Conservation (phyloP, 2,113 vertebrate genomes). For the Daphoenositta chrysoptera region DNA sequence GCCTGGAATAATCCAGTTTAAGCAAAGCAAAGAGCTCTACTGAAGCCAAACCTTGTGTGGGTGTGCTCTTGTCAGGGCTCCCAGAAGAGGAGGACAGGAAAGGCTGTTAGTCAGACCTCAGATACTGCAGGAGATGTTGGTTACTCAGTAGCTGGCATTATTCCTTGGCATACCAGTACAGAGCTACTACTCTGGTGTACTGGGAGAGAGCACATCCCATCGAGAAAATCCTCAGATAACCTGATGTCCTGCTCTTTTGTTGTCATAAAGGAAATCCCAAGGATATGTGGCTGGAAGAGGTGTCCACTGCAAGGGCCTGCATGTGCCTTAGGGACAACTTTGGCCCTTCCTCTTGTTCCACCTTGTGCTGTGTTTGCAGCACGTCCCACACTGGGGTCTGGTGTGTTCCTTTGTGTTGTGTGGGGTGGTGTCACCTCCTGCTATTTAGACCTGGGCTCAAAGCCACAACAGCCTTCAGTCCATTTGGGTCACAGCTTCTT, state of each 20-base stretch:
- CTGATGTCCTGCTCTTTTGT: background rate
- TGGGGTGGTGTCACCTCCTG: background rate
- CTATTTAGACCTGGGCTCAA: background rate
- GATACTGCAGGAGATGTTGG: background rate
- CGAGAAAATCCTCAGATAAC: background rate
- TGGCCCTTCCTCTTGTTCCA: background rate
- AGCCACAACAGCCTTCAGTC: background rate
- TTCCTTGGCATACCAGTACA: background rate
- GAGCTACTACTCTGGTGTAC: background rate
- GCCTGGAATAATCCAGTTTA: constrained; percentile 53
- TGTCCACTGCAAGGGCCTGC: background rate
- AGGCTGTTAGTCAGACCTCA: constrained; percentile 26
- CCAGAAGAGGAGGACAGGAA: constrained; percentile 16
- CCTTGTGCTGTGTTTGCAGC: background rate
- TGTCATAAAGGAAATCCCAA: background rate
- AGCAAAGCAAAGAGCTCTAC: constrained; percentile 24
- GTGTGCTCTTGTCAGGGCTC: constrained; percentile 44
- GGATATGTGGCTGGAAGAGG: background rate
- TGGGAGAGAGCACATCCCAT: background rate
- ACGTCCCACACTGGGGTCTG: background rate
- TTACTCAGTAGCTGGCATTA: constrained; percentile 18
- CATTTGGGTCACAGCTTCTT: background rate
- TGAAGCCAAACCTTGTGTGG: constrained; percentile 35
- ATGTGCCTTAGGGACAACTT: background rate
- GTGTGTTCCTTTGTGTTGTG: background rate